A percentile compares a stretch with the other conserved stretches of the same genome.
Evolutionary conservation across 2,113 vertebrate species (phyloP).

Genomic region (Oceanites oceanicus): DNA sequence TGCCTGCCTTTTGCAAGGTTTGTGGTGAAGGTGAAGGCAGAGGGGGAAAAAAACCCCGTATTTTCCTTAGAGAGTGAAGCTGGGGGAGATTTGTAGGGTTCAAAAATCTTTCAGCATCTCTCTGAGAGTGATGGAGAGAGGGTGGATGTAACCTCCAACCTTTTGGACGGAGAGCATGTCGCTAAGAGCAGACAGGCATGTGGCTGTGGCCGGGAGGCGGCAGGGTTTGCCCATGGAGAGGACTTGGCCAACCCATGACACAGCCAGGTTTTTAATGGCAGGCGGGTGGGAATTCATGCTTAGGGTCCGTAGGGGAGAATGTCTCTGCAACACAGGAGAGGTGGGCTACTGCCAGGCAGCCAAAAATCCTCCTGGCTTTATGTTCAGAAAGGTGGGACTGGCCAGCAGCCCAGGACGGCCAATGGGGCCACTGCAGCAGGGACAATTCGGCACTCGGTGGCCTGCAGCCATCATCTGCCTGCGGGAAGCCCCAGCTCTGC

Average conservation of each 20-base stretch:
- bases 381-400: background rate
- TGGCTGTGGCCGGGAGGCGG: background rate
- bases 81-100: background rate
- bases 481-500: background rate
- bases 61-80: background rate
- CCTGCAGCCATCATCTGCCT: background rate
- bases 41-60: rapidly evolving
- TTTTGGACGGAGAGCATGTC: rapidly evolving
- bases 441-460: background rate
- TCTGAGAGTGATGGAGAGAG: background rate
- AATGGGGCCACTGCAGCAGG: background rate
- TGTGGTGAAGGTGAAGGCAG: background rate
- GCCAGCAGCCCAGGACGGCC: background rate
- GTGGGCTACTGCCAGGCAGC: background rate
- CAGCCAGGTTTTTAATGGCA: background rate
- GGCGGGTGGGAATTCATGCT: background rate
- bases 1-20: background rate
- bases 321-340: background rate
- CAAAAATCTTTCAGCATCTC: background rate
- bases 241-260: rapidly evolving
- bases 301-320: rapidly evolving
- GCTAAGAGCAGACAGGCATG: background rate
- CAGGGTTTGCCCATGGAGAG: background rate
- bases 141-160: background rate
- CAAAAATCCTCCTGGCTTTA: background rate